Evolutionary conservation across 2,797 vertebrate genomes (phyloP), one percentile per base, ranked within the genome.

Genomic region (Helostoma temminkii): DNA sequence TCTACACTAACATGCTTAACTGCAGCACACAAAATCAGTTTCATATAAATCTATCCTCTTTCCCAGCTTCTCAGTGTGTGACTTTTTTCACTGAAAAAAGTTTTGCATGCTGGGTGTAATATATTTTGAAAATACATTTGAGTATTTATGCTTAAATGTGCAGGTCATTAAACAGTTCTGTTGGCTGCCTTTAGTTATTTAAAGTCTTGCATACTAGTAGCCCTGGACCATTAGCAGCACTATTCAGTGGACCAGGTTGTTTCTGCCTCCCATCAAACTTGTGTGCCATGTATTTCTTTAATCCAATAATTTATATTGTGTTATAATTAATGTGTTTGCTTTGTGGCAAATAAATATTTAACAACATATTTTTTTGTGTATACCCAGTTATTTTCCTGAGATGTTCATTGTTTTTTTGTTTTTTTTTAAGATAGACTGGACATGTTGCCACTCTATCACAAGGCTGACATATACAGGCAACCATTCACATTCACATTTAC

Each of bases 311-410:
- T 24, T 76, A 67, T 82, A 81, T 79, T 80, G 74, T 81, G 32
- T 76, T 42, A 61, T 62, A 76, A 66, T 37, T 6, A 75, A 28
- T 45, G 30, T 9, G 19, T 63, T 72, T 77, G 18, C 19, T 78
- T 2, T 69, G 14, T 10, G 21, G 36, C 15, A 80, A 77, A 81
- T 85, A 80, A 77, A 83, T 72, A 81, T 45, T 1, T 50, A 65
- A 74, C 19, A 0, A 4, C 32, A 19, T 21, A 30, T 48, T 46
- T 62, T 22, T 56, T 4, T 18, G 14, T 66, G 9, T 22, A 1
- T 42, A 2, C 1, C 15, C 11, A 15, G 3, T 10, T 6, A 39
- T 43, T 60, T 53, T n/a, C 3, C 5, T 16, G 1, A 24, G 15
- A 36, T 22, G 5, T 11, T 9, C 21, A 56, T 2, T 36, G 18